A percentile compares a stretch with the other conserved stretches of the same genome.
Conservation (phyloP, 2,797 vertebrate species). For the Galago senegalensis region DNA sequence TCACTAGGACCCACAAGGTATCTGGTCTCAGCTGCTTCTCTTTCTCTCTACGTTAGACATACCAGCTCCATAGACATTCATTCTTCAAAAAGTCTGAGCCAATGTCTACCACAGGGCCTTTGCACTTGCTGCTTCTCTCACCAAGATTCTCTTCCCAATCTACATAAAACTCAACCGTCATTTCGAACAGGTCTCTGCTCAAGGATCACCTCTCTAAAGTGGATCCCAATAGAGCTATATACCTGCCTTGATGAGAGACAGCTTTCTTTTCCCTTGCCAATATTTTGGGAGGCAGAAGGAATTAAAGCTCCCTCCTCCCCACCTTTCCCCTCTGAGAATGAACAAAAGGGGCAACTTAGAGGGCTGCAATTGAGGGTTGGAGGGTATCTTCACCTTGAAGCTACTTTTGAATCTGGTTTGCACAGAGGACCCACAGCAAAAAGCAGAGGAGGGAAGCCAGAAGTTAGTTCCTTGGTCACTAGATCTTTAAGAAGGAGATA, state of each 20-base stretch:
- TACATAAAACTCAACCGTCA: background rate
- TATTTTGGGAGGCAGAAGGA: background rate
- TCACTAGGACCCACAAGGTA: background rate
- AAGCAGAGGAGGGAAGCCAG: background rate
- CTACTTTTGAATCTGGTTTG: background rate
- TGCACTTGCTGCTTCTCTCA: background rate
- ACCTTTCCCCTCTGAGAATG: background rate
- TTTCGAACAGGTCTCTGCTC: background rate
- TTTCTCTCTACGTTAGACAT: background rate
- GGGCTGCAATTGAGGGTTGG: background rate
- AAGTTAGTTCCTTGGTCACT: background rate
- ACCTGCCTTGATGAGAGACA: background rate
- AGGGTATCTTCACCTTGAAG: background rate
- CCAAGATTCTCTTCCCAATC: background rate
- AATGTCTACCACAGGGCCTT: background rate
- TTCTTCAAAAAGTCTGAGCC: background rate
- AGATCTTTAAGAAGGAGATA: background rate
- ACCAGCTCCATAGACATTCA: background rate
- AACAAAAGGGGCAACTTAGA: background rate
- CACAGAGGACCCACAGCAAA: background rate
- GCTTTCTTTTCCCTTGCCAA: background rate
- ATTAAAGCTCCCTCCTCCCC: background rate
- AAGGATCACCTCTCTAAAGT: conserved; percentile 5
- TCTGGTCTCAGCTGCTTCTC: background rate
- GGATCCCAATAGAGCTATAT: background rate